Conservation (phyloP, 2,113 vertebrate genomes). For the Opisthocomus hoazin region DNA sequence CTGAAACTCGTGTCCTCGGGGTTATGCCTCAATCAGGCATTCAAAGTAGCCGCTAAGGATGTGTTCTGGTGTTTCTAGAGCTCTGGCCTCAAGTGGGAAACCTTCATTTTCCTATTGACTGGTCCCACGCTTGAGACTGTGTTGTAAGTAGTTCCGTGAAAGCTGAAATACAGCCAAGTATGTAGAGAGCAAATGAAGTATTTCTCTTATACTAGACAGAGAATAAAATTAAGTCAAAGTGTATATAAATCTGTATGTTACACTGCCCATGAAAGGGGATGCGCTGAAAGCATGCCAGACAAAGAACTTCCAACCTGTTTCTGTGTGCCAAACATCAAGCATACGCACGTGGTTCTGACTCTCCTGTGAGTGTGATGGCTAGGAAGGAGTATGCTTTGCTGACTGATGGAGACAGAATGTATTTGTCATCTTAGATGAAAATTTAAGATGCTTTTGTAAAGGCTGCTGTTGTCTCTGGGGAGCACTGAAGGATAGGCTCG, state of each 20-base stretch:
- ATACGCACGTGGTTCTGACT: fast-evolving
- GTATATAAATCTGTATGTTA: not conserved
- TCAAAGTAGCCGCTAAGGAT: not conserved
- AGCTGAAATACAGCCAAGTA: not conserved
- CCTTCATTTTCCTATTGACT: not conserved
- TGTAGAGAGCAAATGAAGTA: not conserved
- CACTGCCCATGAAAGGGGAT: not conserved
- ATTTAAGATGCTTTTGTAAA: not conserved
- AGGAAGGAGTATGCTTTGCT: not conserved
- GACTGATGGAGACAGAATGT: not conserved
- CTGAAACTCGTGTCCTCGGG: not conserved
- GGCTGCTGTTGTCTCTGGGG: not conserved
- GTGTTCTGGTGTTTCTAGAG: not conserved
- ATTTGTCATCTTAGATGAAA: not conserved
- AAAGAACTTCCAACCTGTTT: not conserved
- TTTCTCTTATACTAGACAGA: not conserved
- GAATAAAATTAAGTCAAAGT: not conserved
- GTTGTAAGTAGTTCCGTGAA: not conserved
- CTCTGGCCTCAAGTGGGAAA: not conserved
- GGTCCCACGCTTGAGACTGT: not conserved
- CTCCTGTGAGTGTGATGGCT: not conserved
- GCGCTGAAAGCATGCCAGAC: not conserved
- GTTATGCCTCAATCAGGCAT: not conserved
- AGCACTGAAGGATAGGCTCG: not conserved
- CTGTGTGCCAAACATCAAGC: not conserved